Conservation (phyloP, 2,797 vertebrate species). For the Prionace glauca region DNA sequence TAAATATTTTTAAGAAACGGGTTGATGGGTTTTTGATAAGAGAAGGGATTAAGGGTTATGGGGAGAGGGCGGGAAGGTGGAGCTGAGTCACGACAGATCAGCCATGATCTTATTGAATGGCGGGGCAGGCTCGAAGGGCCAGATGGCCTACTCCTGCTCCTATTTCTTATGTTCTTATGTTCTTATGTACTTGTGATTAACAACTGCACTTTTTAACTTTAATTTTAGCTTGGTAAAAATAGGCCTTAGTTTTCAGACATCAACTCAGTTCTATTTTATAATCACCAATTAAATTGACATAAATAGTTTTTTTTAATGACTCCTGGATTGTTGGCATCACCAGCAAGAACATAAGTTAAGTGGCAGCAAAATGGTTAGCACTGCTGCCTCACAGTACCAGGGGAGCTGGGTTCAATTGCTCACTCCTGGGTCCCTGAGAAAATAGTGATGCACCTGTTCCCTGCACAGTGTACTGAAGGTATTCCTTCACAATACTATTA, state of each 20-base stretch:
- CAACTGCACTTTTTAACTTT: neutral
- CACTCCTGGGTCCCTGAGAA: neutral
- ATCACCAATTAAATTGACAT: neutral
- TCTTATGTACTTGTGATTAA: too few relatives aligned
- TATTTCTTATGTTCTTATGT: too few relatives aligned
- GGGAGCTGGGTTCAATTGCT: neutral
- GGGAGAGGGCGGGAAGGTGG: too few relatives aligned
- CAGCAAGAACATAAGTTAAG: neutral
- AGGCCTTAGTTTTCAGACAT: neutral
- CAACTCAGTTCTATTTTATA: neutral
- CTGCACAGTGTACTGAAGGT: neutral
- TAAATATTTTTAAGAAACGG: too few relatives aligned
- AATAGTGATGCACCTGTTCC: neutral
- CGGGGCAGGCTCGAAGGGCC: too few relatives aligned
- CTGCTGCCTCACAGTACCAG: too few relatives aligned
- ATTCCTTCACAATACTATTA: neutral
- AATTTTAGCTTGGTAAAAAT: neutral
- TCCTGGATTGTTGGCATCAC: neutral
- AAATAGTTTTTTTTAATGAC: neutral
- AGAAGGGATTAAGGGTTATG: too few relatives aligned
- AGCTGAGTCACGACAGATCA: too few relatives aligned
- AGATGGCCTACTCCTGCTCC: too few relatives aligned
- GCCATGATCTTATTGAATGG: too few relatives aligned
- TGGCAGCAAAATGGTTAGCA: too few relatives aligned
- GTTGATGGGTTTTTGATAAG: too few relatives aligned